phyloP scores from a whole-genome alignment of 2,113 vertebrate species.

The Muntiacus muntjak region DNA sequence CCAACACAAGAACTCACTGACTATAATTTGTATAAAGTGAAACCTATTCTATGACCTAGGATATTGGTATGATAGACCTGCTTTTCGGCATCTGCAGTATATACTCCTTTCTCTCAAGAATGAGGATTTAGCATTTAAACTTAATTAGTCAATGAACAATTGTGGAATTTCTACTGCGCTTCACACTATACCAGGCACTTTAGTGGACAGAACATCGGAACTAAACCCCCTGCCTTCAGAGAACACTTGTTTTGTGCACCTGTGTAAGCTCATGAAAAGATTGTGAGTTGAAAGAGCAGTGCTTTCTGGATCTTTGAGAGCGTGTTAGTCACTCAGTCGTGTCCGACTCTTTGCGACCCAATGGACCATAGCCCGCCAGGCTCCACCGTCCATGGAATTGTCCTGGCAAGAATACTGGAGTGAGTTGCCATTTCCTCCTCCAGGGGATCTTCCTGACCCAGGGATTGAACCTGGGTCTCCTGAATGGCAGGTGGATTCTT shows the following conservation, averaged over 20 bases:
- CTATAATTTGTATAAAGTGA: neutral
- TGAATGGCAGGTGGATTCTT: neutral
- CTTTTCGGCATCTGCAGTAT: neutral
- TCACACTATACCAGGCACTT: neutral
- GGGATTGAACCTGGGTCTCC: neutral
- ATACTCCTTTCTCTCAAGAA: neutral
- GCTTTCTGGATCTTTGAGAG: neutral
- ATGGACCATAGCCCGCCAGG: neutral
- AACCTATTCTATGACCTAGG: neutral
- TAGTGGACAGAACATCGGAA: neutral
- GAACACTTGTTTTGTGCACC: neutral
- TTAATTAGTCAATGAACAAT: neutral
- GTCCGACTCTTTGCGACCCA: accelerated
- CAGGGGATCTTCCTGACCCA: neutral
- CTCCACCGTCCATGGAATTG: neutral
- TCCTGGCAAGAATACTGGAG: neutral
- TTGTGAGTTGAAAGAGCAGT: neutral
- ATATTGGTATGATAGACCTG: neutral
- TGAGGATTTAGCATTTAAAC: neutral
- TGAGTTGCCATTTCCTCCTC: neutral
- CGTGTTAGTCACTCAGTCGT: neutral
- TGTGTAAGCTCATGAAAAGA: neutral
- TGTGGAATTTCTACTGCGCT: neutral
- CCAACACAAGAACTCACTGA: neutral
- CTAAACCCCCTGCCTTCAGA: neutral